These are phyloP conservation scores for Scyliorhinus canicula DNA, from an alignment of 2,797 vertebrate species.

Conservation along the genomic window DNA sequence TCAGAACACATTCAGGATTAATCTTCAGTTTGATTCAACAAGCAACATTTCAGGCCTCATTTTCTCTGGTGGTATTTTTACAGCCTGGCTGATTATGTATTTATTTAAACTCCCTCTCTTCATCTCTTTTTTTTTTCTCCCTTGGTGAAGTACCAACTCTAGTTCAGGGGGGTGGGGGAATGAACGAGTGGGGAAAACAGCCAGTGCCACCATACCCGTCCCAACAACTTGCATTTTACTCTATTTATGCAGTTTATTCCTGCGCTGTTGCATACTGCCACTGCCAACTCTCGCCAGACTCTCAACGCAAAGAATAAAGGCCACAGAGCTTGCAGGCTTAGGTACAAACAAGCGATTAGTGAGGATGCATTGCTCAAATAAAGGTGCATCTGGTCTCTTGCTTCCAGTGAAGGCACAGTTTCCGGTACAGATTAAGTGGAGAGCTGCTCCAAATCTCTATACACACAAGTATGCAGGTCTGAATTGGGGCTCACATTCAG, in stretches of 20 bases:
- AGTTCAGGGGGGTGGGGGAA: neutral
- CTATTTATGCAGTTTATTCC: neutral
- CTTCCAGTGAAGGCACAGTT: neutral
- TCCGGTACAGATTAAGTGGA: neutral
- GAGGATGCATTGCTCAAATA: neutral
- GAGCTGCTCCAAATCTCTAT: neutral
- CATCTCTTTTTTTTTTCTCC: neutral
- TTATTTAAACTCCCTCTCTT: neutral
- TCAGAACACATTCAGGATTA: neutral
- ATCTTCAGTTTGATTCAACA: neutral
- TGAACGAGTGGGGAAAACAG: too few species aligned
- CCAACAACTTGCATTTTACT: neutral
- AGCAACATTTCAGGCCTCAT: neutral
- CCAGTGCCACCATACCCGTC: neutral
- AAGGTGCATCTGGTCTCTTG: neutral
- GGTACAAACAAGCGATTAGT: neutral
- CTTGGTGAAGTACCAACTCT: neutral
- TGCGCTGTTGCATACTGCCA: neutral
- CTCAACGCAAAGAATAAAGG: neutral
- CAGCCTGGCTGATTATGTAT: neutral
- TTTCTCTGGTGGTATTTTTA: constrained; percentile 16
- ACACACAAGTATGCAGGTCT: neutral
- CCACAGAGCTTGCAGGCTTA: neutral
- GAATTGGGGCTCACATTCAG: neutral
- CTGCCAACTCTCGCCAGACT: neutral